Evolutionary conservation across 1,140 invertebrate genomes (phyloP).

Genomic region (Polyergus mexicanus): DNA sequence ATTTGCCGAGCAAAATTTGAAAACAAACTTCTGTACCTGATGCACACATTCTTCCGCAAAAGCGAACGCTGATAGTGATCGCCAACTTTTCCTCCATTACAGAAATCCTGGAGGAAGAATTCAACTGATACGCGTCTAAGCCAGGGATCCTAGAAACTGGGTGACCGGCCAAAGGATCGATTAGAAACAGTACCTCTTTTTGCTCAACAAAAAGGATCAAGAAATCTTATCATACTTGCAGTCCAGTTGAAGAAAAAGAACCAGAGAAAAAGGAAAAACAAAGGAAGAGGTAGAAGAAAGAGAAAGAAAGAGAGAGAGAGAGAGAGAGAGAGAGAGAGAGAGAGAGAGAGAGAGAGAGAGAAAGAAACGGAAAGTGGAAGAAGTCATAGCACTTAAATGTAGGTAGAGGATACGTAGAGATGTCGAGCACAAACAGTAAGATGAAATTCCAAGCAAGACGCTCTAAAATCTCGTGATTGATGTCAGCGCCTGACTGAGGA

Average conservation of each 20-base stretch:
- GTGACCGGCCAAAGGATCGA: slow-evolving; percentile 44
- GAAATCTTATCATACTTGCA: slow-evolving; percentile 45
- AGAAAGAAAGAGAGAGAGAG: neutral
- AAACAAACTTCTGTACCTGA: slow-evolving; percentile 28
- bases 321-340: neutral
- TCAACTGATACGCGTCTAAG: slow-evolving; percentile 64
- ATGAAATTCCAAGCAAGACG: slow-evolving; percentile 62
- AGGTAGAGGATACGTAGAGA: slow-evolving; percentile 33
- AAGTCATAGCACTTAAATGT: neutral
- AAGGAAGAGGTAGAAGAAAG: neutral
- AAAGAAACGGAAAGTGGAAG: slow-evolving; percentile 33
- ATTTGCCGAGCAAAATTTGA: slow-evolving; percentile 30
- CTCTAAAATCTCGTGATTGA: slow-evolving; percentile 76
- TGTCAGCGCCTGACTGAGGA: slow-evolving; percentile 24
- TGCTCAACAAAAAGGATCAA: slow-evolving; percentile 52
- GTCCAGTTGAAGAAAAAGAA: slow-evolving; percentile 30
- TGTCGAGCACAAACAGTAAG: slow-evolving; percentile 46
- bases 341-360: neutral
- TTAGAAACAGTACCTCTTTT: slow-evolving; percentile 57
- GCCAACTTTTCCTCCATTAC: slow-evolving; percentile 58
- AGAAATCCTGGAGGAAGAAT: slow-evolving; percentile 63
- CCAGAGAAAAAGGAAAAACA: neutral
- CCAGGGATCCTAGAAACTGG: slow-evolving; percentile 39
- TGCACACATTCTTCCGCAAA: slow-evolving; percentile 11
- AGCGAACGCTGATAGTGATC: slow-evolving; percentile 42